phyloP scores from a whole-genome alignment of 2,888 invertebrate species.

The Galerucella nymphaeae region DNA sequence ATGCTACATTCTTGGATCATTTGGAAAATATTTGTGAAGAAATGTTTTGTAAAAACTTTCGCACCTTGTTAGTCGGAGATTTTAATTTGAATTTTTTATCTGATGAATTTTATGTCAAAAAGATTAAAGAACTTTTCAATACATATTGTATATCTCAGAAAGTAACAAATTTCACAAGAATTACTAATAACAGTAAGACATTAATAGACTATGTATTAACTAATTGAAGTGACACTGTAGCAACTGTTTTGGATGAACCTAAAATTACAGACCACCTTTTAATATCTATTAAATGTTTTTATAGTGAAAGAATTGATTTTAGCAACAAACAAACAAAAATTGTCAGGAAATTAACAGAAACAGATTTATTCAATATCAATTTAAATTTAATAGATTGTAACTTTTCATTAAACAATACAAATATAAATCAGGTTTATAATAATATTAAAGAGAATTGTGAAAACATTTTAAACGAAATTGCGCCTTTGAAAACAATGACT shows the following conservation, averaged over 20 bases:
- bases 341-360: too few relatives aligned
- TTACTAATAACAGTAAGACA: constrained; percentile 20
- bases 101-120: neutral
- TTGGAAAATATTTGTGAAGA: constrained; percentile 31
- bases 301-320: too few relatives aligned
- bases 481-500: too few relatives aligned
- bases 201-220: constrained; percentile 29
- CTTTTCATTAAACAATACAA: too few relatives aligned
- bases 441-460: too few relatives aligned
- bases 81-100: constrained; percentile 1
- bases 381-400: too few relatives aligned
- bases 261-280: constrained; percentile 12
- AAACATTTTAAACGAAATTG: too few relatives aligned
- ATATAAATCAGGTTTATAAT: too few relatives aligned
- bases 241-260: constrained; percentile 11
- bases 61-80: constrained; percentile 12
- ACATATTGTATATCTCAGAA: constrained; percentile 21
- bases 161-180: constrained; percentile 19
- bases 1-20: constrained; percentile 29
- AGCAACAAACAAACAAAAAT: too few relatives aligned
- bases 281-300: too few relatives aligned
- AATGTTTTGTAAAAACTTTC: constrained; percentile 22
- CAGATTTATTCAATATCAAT: too few relatives aligned
- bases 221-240: constrained; percentile 16
- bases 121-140: neutral